A percentile compares a stretch with the other conserved stretches of the same genome.
These are phyloP conservation scores for Drosophila mulleri DNA, from an alignment of 2,888 invertebrate species.

Conservation along the genomic window DNA sequence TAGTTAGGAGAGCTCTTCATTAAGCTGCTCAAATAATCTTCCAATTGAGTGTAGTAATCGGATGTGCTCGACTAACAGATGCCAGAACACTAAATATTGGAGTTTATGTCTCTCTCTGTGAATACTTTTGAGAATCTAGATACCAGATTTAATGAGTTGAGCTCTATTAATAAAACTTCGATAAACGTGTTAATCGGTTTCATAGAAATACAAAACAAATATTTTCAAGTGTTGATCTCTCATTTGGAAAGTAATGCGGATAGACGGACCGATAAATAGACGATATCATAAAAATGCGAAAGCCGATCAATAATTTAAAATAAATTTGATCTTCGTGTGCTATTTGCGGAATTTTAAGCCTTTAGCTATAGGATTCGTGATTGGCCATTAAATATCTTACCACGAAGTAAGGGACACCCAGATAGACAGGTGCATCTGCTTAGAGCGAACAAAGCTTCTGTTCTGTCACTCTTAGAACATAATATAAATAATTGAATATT, in stretches of 20 bases:
- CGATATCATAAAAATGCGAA: background rate
- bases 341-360: background rate
- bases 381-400: background rate
- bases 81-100: background rate
- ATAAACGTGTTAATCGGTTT: background rate
- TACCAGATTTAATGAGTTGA: background rate
- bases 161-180: background rate
- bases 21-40: background rate
- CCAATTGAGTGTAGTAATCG: background rate
- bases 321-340: background rate
- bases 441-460: background rate
- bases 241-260: too few species aligned
- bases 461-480: background rate
- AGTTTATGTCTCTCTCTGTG: too few species aligned
- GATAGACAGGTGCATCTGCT: background rate
- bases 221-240: too few species aligned
- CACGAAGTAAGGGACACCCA: background rate
- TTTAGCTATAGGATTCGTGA: background rate
- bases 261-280: too few species aligned
- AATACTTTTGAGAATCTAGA: background rate
- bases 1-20: background rate
- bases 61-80: background rate
- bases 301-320: background rate
- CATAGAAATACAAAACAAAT: too few species aligned
- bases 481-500: slow-evolving; percentile 3